Conservation (phyloP, 2,888 invertebrate species). For the Himalopsyche anomala region DNA sequence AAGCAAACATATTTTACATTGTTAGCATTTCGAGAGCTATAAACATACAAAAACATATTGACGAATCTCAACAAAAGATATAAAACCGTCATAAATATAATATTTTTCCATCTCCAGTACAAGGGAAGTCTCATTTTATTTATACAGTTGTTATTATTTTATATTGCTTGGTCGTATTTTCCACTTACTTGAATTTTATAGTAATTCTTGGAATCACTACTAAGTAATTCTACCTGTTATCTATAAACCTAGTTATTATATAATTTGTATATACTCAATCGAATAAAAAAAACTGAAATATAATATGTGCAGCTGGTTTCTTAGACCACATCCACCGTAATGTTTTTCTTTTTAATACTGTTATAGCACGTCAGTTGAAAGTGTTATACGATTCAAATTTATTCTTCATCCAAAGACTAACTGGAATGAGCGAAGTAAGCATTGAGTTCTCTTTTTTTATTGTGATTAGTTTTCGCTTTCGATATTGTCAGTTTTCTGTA, state of each 20-base stretch:
- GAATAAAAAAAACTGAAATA: no score
- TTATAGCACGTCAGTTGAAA: no score
- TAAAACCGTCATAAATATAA: constrained; percentile 30
- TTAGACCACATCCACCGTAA: no score
- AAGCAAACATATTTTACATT: not conserved
- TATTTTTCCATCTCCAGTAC: constrained; percentile 9
- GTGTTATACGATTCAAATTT: no score
- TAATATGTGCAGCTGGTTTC: no score
- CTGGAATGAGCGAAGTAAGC: no score
- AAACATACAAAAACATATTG: constrained; percentile 29
- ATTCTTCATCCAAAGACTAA: no score
- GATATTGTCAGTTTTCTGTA: no score
- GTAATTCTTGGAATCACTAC: not conserved
- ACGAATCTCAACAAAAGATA: constrained; percentile 34
- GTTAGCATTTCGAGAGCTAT: constrained; percentile 6
- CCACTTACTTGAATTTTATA: constrained; percentile 1
- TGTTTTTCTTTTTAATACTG: no score
- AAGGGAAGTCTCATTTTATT: not conserved
- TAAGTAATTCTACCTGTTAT: not conserved
- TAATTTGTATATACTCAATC: no score
- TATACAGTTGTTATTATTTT: not conserved
- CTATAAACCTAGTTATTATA: not conserved
- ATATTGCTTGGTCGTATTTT: constrained; percentile 2
- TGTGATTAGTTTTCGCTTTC: no score
- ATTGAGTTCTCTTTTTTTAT: no score